phyloP scores from a whole-genome alignment of 1,140 invertebrate species.

The Orchesella cincta region DNA sequence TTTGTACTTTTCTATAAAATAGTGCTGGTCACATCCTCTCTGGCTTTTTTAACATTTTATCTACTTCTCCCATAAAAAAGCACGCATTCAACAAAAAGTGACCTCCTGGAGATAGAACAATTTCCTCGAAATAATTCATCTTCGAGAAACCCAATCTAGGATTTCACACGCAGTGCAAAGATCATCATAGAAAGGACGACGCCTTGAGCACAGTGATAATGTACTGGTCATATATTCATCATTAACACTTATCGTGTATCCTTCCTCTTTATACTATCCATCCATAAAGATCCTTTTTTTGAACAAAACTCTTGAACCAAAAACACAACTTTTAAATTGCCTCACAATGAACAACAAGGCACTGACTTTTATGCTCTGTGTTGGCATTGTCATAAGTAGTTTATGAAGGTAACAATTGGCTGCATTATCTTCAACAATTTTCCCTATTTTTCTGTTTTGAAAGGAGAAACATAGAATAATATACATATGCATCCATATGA shows the following conservation, averaged over 20 bases:
- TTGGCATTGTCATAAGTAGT: neutral
- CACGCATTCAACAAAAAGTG: neutral
- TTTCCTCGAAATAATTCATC: slow-evolving; percentile 6
- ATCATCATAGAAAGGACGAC: neutral
- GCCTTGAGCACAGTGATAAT: neutral
- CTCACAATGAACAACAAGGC: neutral
- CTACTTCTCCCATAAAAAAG: neutral
- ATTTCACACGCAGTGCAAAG: neutral
- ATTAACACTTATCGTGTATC: slow-evolving; percentile 1
- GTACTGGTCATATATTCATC: slow-evolving; percentile 2
- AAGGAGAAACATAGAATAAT: neutral
- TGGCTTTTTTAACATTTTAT: neutral
- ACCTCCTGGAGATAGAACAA: slow-evolving; percentile 23
- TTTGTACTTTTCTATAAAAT: slow-evolving; percentile 11
- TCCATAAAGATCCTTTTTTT: neutral
- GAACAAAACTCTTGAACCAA: neutral
- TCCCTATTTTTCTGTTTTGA: neutral
- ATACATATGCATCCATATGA: neutral
- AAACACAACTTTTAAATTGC: neutral
- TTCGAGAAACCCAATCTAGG: neutral
- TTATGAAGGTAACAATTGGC: neutral
- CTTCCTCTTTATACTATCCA: neutral
- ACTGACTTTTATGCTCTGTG: neutral
- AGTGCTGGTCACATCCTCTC: neutral
- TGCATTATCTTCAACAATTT: neutral